Evolutionary conservation across 2,797 vertebrate species (phyloP).

Genomic region (Pseudochaenichthys georgianus): DNA sequence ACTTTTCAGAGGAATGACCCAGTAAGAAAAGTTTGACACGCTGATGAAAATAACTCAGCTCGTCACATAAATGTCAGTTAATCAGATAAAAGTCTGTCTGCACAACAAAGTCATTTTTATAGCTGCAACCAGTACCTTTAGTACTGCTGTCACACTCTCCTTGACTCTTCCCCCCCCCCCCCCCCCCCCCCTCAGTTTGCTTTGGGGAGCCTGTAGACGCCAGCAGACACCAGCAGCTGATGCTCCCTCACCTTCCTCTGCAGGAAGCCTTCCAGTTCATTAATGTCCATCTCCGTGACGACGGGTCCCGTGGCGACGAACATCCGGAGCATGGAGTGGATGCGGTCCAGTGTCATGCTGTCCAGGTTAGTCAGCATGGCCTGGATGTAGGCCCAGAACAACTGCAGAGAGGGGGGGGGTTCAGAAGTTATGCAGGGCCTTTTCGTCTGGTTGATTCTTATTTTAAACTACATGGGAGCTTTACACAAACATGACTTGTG

Average conservation of each 20-base stretch:
- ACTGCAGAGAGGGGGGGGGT: slow-evolving; percentile 71
- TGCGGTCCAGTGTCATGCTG: slow-evolving; percentile 95
- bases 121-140: neutral
- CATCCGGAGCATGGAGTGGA: slow-evolving; percentile 98
- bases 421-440: too few species aligned
- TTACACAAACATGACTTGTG: too few species aligned
- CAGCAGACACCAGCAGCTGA: slow-evolving; percentile 89
- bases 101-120: neutral
- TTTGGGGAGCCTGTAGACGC: slow-evolving; percentile 95
- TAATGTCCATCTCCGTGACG: slow-evolving; percentile 94
- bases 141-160: neutral
- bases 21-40: neutral
- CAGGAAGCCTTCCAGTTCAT: slow-evolving; percentile 95
- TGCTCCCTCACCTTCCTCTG: slow-evolving; percentile 96
- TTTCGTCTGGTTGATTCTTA: too few species aligned
- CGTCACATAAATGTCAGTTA: neutral
- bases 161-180: too few species aligned
- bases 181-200: slow-evolving; percentile 62
- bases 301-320: slow-evolving; percentile 95
- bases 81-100: neutral
- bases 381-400: slow-evolving; percentile 99
- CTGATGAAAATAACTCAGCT: too few species aligned
- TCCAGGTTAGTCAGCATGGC: slow-evolving; percentile 99
- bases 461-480: too few species aligned
- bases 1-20: neutral